These are phyloP conservation scores for Pseudorasbora parva DNA, from an alignment of 2,113 vertebrate species.

Conservation along the genomic window DNA sequence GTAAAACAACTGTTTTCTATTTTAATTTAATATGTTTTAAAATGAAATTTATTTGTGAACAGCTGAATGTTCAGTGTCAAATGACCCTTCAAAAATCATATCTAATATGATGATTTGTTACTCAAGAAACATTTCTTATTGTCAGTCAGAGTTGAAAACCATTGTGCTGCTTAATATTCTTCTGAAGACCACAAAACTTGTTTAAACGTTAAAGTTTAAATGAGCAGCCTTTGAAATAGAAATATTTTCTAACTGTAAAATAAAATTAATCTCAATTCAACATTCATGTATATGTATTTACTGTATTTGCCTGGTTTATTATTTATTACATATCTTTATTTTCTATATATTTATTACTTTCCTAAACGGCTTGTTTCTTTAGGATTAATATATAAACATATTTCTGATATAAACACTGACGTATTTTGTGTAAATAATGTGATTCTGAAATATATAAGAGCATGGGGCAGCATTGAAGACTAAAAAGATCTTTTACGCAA, in stretches of 20 bases:
- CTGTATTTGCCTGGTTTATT: background rate
- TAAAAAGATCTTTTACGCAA: constrained; percentile 23
- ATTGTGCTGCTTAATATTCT: background rate
- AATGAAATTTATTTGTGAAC: background rate
- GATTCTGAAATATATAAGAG: background rate
- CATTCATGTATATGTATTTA: background rate
- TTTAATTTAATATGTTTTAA: background rate
- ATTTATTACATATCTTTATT: background rate
- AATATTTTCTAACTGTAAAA: background rate
- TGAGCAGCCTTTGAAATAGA: background rate
- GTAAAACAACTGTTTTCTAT: background rate
- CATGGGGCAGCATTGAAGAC: background rate
- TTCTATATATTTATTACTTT: background rate
- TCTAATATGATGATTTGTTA: background rate
- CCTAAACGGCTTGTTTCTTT: background rate
- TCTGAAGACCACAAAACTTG: background rate
- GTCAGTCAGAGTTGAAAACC: background rate
- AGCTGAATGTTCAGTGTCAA: background rate
- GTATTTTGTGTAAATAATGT: background rate
- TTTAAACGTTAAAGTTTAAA: background rate
- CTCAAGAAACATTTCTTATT: background rate
- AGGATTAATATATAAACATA: background rate
- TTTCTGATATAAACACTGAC: too few species aligned
- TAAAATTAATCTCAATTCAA: background rate
- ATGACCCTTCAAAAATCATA: background rate